Evolutionary conservation across 2,888 invertebrate species (phyloP), one percentile per base, ranked within the genome.

Genomic region (Celastrina argiolus): DNA sequence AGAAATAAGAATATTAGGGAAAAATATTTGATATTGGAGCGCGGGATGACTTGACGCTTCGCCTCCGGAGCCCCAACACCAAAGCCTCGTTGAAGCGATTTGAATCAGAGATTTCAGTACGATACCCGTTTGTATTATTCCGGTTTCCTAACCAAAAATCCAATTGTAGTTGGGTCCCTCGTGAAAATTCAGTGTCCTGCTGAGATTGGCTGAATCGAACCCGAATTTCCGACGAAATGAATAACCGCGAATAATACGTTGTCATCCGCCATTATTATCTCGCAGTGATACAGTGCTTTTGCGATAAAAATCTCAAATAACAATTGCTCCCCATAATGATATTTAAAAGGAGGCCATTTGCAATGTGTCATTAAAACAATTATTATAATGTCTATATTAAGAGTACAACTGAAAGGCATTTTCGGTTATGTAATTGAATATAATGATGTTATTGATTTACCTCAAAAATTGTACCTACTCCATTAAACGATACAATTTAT

Each of bases 181-280:
- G 83, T 76, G 83, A 84, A 84, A 85, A 87, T 80, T 82, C 72
- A 79, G 79, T 83, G 81, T 83, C 88, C 89, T 85, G 88, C 87
- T 81, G 90, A 84, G 90, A 90, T 91, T 88, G 88, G 82, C 80
- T 81, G 81, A 87, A 85, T 88, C 84, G 85, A 81, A 81, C 70
- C 71, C 68, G 42, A 65, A 58, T 65, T 56, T 56, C 74, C 79
- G 76, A 80, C 78, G 83, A 85, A 75, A 89, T 88, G 87, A 88
- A 90, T 88, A 85, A 83, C 84, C 82, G 80, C 83, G 81, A 89
- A 91, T 90, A 90, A 89, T 91, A 88, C 90, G 78, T 83, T 90
- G 91, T 91, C 91, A 91, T 91, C 83, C 85, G 82, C 82, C 85
- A 87, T 89, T 91, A 91, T 91, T 88, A 91, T 88, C 87, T 88